phyloP scores from a whole-genome alignment of 2,797 vertebrate genomes.

The Alosa sapidissima region DNA sequence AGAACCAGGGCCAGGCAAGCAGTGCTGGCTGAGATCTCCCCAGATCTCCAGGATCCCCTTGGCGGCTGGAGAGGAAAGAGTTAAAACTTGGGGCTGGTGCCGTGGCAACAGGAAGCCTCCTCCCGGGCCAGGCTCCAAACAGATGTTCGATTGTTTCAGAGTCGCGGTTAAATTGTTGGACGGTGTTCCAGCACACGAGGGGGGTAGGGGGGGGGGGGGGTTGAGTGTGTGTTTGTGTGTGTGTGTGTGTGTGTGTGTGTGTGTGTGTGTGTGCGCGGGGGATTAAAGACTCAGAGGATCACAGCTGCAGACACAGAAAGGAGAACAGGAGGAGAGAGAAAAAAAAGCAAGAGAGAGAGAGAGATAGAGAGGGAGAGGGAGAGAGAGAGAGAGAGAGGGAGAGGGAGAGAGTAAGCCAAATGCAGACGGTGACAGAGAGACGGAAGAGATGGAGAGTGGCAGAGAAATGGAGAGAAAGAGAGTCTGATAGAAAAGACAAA shows the following conservation, averaged over 20 bases:
- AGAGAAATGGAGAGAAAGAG: too few relatives aligned
- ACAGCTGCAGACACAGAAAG: slow-evolving; percentile 82
- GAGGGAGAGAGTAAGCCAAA: neutral
- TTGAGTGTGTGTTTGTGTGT: neutral
- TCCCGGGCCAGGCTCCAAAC: slow-evolving; percentile 85
- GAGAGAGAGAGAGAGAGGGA: neutral
- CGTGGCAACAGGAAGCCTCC: slow-evolving; percentile 77
- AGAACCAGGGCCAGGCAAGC: neutral
- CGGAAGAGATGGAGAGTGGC: too few relatives aligned
- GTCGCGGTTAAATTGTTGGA: slow-evolving; percentile 89
- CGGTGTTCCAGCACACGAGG: slow-evolving; percentile 80
- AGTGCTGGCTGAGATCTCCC: neutral
- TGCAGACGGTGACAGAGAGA: too few relatives aligned
- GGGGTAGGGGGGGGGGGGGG: slow-evolving; percentile 59
- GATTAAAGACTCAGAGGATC: slow-evolving; percentile 69
- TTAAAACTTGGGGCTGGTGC: slow-evolving; percentile 75
- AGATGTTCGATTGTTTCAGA: slow-evolving; percentile 92
- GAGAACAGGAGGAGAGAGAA: slow-evolving; percentile 42
- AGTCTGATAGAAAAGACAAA: too few relatives aligned
- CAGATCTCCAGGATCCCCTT: neutral
- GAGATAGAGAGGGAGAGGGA: neutral
- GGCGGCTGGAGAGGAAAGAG: slow-evolving; percentile 53
- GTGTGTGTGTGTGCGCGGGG: slow-evolving; percentile 64
- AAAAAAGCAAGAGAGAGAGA: neutral
- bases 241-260: neutral